phyloP scores from a whole-genome alignment of 2,888 invertebrate species.

The Epistrophe eligans region DNA sequence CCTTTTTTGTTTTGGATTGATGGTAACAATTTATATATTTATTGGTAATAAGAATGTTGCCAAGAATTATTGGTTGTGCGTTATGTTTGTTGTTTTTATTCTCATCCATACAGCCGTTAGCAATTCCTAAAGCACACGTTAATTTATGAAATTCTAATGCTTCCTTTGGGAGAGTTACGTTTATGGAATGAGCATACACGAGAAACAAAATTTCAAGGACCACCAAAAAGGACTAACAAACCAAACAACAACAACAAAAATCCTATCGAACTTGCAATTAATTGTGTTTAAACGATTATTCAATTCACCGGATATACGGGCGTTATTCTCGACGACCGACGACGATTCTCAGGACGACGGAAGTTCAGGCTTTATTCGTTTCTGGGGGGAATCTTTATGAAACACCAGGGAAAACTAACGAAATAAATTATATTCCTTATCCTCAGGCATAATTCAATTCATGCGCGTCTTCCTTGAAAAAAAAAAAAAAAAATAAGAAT shows the following conservation, averaged over 20 bases:
- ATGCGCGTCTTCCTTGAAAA: slow-evolving; percentile 43
- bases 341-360: slow-evolving; percentile 34
- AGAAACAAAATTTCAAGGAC: slow-evolving; percentile 28
- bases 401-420: slow-evolving; percentile 70
- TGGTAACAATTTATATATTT: slow-evolving; percentile 55
- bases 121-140: slow-evolving; percentile 63
- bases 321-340: slow-evolving; percentile 13
- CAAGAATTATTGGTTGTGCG: slow-evolving; percentile 58
- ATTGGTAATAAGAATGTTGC: slow-evolving; percentile 57
- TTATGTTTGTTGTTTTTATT: not conserved
- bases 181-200: no score
- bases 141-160: slow-evolving; percentile 71
- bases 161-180: slow-evolving; percentile 53
- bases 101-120: slow-evolving; percentile 41
- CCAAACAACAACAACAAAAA: slow-evolving; percentile 30
- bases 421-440: slow-evolving; percentile 74
- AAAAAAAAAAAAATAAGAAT: no score
- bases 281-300: slow-evolving; percentile 76
- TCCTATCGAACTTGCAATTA: slow-evolving; percentile 72
- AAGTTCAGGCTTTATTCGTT: slow-evolving; percentile 35
- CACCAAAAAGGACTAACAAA: slow-evolving; percentile 12
- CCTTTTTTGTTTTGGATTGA: slow-evolving; percentile 52
- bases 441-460: slow-evolving; percentile 71
- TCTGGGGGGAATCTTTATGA: slow-evolving; percentile 46
- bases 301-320: slow-evolving; percentile 65